phyloP scores from a whole-genome alignment of 37 sponge, comb jelly and placozoan species.

The Tethya wilhelma region DNA sequence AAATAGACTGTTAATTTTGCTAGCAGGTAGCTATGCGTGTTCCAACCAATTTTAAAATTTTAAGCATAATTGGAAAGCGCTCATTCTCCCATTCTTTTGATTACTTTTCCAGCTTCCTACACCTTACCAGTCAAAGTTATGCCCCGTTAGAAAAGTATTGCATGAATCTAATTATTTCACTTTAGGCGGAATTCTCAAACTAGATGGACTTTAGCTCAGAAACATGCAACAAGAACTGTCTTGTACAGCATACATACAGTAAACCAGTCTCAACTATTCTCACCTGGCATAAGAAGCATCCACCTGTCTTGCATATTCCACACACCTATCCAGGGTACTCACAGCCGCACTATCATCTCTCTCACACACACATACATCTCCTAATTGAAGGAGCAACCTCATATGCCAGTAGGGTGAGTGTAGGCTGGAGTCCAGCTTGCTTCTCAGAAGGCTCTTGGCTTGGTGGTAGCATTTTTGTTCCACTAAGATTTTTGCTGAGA shows the following conservation, averaged over 20 bases:
- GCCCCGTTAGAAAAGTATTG: too few species aligned
- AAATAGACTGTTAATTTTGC: too few species aligned
- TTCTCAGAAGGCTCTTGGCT: slow-evolving; percentile 54
- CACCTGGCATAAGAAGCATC: slow-evolving; percentile 54
- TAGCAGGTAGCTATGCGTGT: too few species aligned
- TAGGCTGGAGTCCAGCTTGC: slow-evolving; percentile 44
- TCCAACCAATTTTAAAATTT: too few species aligned
- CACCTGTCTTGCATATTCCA: slow-evolving; percentile 39
- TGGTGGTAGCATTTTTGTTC: slow-evolving; percentile 62
- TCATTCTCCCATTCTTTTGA: too few species aligned
- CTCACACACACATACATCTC: slow-evolving; percentile 46
- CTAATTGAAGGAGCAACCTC: slow-evolving; percentile 27
- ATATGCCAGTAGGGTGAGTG: slow-evolving; percentile 75
- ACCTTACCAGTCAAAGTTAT: too few species aligned
- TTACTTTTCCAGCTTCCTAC: too few species aligned
- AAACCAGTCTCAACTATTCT: not conserved
- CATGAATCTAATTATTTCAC: too few species aligned
- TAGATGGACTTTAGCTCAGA: too few species aligned
- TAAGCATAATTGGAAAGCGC: too few species aligned
- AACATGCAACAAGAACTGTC: too few species aligned
- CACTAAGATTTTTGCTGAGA: slow-evolving; percentile 48
- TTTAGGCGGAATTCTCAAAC: too few species aligned
- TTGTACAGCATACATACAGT: not conserved
- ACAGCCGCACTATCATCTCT: slow-evolving; percentile 47
- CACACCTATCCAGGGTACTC: slow-evolving; percentile 46